phyloP scores from a whole-genome alignment of 2,888 invertebrate species.

The Dicycla oo region DNA sequence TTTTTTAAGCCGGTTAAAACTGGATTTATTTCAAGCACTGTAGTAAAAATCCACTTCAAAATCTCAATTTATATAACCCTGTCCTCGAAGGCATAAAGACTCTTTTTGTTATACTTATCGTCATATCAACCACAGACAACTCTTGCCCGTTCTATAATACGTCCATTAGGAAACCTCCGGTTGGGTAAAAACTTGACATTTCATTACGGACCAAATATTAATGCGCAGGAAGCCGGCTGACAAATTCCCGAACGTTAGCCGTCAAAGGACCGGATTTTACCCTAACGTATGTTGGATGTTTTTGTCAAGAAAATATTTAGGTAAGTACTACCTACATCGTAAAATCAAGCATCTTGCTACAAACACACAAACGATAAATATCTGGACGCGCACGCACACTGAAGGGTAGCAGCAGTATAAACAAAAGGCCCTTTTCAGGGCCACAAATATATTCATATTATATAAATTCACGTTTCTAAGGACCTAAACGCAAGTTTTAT shows the following conservation, averaged over 20 bases:
- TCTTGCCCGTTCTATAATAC: not conserved
- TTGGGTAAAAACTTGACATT: slow-evolving; percentile 6
- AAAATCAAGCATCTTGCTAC: not conserved
- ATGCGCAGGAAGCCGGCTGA: too few species aligned
- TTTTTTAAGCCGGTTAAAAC: not conserved
- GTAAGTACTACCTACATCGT: not conserved
- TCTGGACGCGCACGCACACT: too few species aligned
- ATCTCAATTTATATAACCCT: not conserved
- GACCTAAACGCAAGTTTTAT: too few species aligned
- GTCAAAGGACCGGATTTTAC: not conserved
- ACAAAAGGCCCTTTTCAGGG: too few species aligned
- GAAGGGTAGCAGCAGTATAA: too few species aligned
- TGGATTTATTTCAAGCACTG: not conserved
- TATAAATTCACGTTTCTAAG: too few species aligned
- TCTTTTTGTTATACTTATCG: not conserved
- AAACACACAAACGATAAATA: too few species aligned
- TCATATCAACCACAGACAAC: not conserved
- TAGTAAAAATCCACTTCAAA: too few species aligned
- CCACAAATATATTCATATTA: too few species aligned
- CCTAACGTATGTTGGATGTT: not conserved
- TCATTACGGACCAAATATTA: slow-evolving; percentile 9
- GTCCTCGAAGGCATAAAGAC: not conserved
- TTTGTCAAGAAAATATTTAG: not conserved
- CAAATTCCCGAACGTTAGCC: not conserved
- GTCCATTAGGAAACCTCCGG: not conserved